Conservation (phyloP, 1,140 invertebrate genomes). For the Saxidomus purpurata region DNA sequence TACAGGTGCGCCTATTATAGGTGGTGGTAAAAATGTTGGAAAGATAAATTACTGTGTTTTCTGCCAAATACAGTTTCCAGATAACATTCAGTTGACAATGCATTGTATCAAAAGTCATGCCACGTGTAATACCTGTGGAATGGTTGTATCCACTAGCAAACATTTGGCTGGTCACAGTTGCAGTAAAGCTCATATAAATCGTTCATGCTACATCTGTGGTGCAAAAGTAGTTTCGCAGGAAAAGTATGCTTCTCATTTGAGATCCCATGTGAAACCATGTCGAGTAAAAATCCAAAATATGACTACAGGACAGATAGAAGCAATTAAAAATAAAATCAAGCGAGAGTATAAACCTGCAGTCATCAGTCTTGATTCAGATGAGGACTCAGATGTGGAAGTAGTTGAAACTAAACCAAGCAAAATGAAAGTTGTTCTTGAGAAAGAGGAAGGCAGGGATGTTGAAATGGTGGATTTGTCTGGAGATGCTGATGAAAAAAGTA, state of each 20-base stretch:
- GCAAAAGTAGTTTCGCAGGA: conserved; percentile 78
- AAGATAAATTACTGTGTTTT: conserved; percentile 82
- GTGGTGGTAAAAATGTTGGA: conserved; percentile 66
- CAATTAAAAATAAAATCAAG: conserved; percentile 46
- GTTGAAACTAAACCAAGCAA: conserved; percentile 47
- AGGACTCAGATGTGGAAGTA: conserved; percentile 55
- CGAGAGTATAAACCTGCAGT: conserved; percentile 58
- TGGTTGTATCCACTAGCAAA: conserved; percentile 79
- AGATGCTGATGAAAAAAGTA: conserved; percentile 34
- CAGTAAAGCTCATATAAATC: conserved; percentile 52
- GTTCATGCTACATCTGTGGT: conserved; percentile 77
- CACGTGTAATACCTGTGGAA: conserved; percentile 82
- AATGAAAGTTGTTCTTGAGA: conserved; percentile 38
- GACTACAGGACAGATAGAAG: conserved; percentile 63
- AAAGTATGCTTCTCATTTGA: conserved; percentile 79
- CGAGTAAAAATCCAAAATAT: conserved; percentile 70
- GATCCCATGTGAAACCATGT: conserved; percentile 78
- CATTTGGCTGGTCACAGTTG: conserved; percentile 77
- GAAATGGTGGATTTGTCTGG: conserved; percentile 43
- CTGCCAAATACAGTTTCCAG: conserved; percentile 80
- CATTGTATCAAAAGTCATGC: conserved; percentile 82
- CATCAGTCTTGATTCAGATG: conserved; percentile 51
- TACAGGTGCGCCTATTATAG: background rate
- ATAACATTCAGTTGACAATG: conserved; percentile 82
- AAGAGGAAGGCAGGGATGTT: conserved; percentile 41